Conservation (phyloP, 2,113 vertebrate species). For the Indicator indicator region DNA sequence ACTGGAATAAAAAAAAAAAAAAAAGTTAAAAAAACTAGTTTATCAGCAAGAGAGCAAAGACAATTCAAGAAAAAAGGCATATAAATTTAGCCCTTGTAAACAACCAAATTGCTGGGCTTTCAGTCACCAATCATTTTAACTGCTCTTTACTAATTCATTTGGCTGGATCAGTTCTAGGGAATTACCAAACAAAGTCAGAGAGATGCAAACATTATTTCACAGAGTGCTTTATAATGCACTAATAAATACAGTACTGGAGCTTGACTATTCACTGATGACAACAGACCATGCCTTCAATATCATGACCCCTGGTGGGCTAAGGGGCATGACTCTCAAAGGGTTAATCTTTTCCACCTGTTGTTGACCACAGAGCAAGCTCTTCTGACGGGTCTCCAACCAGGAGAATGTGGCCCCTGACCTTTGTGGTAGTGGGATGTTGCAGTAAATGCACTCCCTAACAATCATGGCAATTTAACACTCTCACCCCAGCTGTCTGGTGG, state of each 20-base stretch:
- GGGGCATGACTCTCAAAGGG: slow-evolving; percentile 62
- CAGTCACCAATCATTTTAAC: slow-evolving; percentile 7
- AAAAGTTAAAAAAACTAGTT: not conserved
- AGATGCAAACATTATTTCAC: slow-evolving; percentile 37
- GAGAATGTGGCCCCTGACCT: slow-evolving; percentile 67
- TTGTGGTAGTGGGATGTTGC: not conserved
- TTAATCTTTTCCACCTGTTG: slow-evolving; percentile 75
- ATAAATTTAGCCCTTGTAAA: not conserved
- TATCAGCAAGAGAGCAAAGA: not conserved
- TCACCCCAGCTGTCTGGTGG: not conserved
- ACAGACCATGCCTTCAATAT: not conserved
- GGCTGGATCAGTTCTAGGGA: slow-evolving; percentile 14
- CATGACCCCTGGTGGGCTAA: slow-evolving; percentile 49
- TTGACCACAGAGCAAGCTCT: slow-evolving; percentile 47
- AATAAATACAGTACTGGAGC: slow-evolving; percentile 44
- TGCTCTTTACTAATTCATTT: slow-evolving; percentile 26
- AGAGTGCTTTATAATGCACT: slow-evolving; percentile 41
- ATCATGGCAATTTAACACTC: not conserved
- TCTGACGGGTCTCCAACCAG: slow-evolving; percentile 39
- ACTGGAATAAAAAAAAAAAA: not conserved
- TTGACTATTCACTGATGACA: slow-evolving; percentile 25
- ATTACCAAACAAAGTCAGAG: slow-evolving; percentile 27
- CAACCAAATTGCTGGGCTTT: slow-evolving; percentile 16
- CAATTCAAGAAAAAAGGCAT: not conserved
- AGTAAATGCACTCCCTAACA: not conserved